Evolutionary conservation across 2,888 invertebrate genomes (phyloP).

Genomic region (Archips xylosteana): DNA sequence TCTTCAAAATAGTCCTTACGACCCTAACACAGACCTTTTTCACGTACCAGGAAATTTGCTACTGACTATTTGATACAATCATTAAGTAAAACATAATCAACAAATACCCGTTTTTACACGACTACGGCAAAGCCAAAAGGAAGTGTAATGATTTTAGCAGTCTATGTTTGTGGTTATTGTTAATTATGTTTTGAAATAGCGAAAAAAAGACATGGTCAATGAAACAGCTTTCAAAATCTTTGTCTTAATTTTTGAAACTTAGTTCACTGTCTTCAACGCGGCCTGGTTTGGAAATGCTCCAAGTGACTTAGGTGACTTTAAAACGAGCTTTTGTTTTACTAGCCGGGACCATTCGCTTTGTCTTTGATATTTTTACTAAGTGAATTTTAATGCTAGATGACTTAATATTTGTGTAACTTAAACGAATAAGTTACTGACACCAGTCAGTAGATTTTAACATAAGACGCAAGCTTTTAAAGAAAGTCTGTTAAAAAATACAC

Average conservation of each 20-base stretch:
- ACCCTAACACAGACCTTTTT: too few species aligned
- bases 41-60: too few species aligned
- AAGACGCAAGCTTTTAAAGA: too few species aligned
- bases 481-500: too few species aligned
- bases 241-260: constrained; percentile 2
- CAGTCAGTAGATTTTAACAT: not conserved
- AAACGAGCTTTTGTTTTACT: constrained; percentile 28
- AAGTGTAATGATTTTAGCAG: too few species aligned
- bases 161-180: too few species aligned
- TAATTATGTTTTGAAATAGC: not conserved
- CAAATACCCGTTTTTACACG: too few species aligned
- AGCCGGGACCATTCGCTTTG: constrained; percentile 11
- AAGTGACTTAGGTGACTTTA: constrained; percentile 32
- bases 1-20: too few species aligned
- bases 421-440: not conserved
- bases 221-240: constrained; percentile 27
- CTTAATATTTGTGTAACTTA: constrained; percentile 10
- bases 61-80: too few species aligned
- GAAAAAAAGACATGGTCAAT: not conserved
- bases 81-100: too few species aligned
- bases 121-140: too few species aligned
- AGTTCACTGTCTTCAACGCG: constrained; percentile 14
- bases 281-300: constrained; percentile 38
- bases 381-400: constrained; percentile 2
- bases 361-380: constrained; percentile 30